phyloP scores from a whole-genome alignment of 2,888 invertebrate species.

The Drosophila borborema region DNA sequence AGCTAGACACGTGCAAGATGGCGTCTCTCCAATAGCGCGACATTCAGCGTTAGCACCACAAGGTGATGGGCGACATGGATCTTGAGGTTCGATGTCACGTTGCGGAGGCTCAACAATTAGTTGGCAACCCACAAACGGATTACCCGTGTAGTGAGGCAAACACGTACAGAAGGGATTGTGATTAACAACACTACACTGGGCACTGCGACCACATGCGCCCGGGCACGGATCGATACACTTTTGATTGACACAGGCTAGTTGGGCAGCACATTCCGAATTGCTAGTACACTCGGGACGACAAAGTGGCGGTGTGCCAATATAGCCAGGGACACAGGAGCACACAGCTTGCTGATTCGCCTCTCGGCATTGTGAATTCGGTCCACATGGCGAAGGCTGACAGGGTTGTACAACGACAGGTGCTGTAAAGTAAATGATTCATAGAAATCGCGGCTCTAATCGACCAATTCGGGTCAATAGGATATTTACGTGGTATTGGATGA shows the following conservation, averaged over 20 bases:
- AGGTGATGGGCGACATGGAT: slow-evolving; percentile 90
- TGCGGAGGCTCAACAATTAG: slow-evolving; percentile 86
- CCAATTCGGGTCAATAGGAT: slow-evolving; percentile 41
- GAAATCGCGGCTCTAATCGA: neutral
- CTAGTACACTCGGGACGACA: slow-evolving; percentile 91
- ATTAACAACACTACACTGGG: slow-evolving; percentile 88
- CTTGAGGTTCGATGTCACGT: slow-evolving; percentile 78
- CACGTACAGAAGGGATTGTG: slow-evolving; percentile 92
- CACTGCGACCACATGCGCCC: slow-evolving; percentile 88
- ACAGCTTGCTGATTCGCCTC: slow-evolving; percentile 89
- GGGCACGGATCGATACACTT: slow-evolving; percentile 90
- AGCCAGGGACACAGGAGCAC: slow-evolving; percentile 89
- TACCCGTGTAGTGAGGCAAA: slow-evolving; percentile 88
- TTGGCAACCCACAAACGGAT: slow-evolving; percentile 91
- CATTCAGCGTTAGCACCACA: slow-evolving; percentile 91
- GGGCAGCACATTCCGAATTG: slow-evolving; percentile 89
- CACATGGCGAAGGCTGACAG: slow-evolving; percentile 89
- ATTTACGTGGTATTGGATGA: slow-evolving; percentile 83
- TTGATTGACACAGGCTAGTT: slow-evolving; percentile 89
- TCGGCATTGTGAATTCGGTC: slow-evolving; percentile 91
- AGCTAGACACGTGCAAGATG: slow-evolving; percentile 91
- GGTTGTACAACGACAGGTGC: slow-evolving; percentile 85
- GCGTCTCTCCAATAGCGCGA: slow-evolving; percentile 87
- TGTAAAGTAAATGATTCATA: slow-evolving; percentile 47
- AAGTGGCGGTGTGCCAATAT: slow-evolving; percentile 89